A percentile compares a stretch with the other conserved stretches of the same genome.
These are phyloP conservation scores for Anguilla rostrata DNA, from an alignment of 2,113 vertebrate genomes.

Conservation along the genomic window DNA sequence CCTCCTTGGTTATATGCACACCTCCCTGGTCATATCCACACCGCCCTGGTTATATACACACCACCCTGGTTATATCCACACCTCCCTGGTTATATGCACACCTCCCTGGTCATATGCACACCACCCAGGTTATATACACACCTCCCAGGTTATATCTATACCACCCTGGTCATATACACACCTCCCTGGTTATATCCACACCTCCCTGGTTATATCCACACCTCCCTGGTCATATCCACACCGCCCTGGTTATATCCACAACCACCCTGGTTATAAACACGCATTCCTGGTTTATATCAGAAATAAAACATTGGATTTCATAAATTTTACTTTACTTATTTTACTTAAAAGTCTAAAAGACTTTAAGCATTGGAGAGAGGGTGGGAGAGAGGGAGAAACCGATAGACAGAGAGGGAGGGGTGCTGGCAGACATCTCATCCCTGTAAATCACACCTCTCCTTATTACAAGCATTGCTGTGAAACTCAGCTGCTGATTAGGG, in stretches of 20 bases:
- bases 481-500: slow-evolving; percentile 32
- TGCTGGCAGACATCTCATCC: background rate
- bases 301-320: background rate
- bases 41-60: background rate
- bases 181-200: too few relatives aligned
- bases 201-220: too few relatives aligned
- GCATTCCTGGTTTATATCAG: too few relatives aligned
- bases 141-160: too few relatives aligned
- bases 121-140: background rate
- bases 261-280: background rate
- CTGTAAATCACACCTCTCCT: slow-evolving; percentile 37
- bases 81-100: background rate
- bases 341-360: background rate
- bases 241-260: too few relatives aligned
- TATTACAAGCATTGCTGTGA: slow-evolving; percentile 27
- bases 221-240: too few relatives aligned
- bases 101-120: background rate
- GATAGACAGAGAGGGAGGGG: slow-evolving; percentile 33
- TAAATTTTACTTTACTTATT: background rate
- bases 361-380: slow-evolving; percentile 44
- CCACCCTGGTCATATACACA: too few relatives aligned
- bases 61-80: background rate
- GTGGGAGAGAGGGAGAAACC: slow-evolving; percentile 27
- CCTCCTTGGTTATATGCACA: background rate
- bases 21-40: background rate